phyloP scores from a whole-genome alignment of 2,797 vertebrate species.

The Chelmon rostratus region DNA sequence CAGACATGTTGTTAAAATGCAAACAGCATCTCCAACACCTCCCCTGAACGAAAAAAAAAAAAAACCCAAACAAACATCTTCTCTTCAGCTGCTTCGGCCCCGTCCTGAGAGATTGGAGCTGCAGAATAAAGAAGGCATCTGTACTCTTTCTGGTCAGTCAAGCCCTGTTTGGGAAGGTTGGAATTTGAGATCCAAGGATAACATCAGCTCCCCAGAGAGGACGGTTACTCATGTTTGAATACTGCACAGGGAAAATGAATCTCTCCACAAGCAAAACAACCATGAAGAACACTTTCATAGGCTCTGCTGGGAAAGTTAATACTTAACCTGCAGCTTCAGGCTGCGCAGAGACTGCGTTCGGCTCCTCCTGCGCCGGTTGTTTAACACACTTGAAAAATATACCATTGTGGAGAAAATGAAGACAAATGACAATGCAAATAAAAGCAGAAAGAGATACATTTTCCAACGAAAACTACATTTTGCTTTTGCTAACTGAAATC shows the following conservation, averaged over 20 bases:
- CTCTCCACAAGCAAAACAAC: slow-evolving; percentile 76
- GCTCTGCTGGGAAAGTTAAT: slow-evolving; percentile 68
- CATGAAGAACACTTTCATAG: slow-evolving; percentile 68
- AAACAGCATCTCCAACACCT: slow-evolving; percentile 89
- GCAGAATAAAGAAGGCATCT: slow-evolving; percentile 85
- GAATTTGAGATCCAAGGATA: slow-evolving; percentile 86
- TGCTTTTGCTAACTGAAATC: slow-evolving; percentile 33
- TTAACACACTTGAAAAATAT: slow-evolving; percentile 43
- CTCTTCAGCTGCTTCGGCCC: slow-evolving; percentile 86
- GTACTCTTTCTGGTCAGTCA: slow-evolving; percentile 84
- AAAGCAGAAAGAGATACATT: slow-evolving; percentile 34
- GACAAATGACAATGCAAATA: slow-evolving; percentile 53
- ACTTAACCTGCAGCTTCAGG: slow-evolving; percentile 68
- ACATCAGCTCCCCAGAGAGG: slow-evolving; percentile 81
- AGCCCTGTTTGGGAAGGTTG: slow-evolving; percentile 84
- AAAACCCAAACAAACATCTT: slow-evolving; percentile 47
- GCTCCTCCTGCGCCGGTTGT: slow-evolving; percentile 36
- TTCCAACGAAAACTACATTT: slow-evolving; percentile 12
- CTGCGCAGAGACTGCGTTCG: slow-evolving; percentile 31
- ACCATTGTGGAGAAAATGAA: slow-evolving; percentile 29
- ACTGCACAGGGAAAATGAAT: slow-evolving; percentile 73
- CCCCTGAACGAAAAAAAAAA: slow-evolving; percentile 43
- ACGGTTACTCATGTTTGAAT: slow-evolving; percentile 80
- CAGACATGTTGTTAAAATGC: slow-evolving; percentile 91
- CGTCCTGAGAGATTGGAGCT: slow-evolving; percentile 84